A percentile compares a stretch with the other conserved stretches of the same genome.
These are phyloP conservation scores for Cervus canadensis DNA, from an alignment of 2,113 vertebrate species.

Conservation along the genomic window DNA sequence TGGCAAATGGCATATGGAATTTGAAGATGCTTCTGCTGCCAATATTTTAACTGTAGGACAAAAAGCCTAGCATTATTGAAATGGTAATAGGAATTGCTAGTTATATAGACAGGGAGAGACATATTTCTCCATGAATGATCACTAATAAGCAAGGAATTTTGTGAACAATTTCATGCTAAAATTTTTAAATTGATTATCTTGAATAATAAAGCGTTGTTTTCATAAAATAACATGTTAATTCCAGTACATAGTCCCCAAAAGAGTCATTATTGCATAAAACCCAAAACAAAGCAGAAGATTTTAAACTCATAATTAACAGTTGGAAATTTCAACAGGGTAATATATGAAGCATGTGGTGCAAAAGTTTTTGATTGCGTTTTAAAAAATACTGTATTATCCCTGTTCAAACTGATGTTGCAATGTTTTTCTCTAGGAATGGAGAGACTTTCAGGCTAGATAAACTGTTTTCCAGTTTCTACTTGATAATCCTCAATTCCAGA, in stretches of 20 bases:
- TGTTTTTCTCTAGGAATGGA: background rate
- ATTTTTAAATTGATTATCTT: background rate
- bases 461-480: background rate
- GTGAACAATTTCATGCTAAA: background rate
- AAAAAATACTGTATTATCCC: background rate
- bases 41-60: background rate
- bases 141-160: background rate
- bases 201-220: conserved; percentile 14
- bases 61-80: background rate
- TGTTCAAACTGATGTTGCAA: background rate
- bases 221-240: background rate
- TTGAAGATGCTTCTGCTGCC: background rate
- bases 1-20: background rate
- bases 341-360: background rate
- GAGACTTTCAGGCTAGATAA: background rate
- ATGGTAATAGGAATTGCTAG: background rate
- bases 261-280: background rate
- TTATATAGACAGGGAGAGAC: background rate
- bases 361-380: background rate
- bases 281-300: background rate
- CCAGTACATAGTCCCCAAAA: background rate
- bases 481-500: background rate
- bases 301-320: background rate
- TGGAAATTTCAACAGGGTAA: background rate
- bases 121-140: background rate